Percentiles rank a stretch among this genome's conserved stretches.
These are phyloP conservation scores for Trilocha varians DNA, from an alignment of 2,888 invertebrate species.

Conservation along the genomic window DNA sequence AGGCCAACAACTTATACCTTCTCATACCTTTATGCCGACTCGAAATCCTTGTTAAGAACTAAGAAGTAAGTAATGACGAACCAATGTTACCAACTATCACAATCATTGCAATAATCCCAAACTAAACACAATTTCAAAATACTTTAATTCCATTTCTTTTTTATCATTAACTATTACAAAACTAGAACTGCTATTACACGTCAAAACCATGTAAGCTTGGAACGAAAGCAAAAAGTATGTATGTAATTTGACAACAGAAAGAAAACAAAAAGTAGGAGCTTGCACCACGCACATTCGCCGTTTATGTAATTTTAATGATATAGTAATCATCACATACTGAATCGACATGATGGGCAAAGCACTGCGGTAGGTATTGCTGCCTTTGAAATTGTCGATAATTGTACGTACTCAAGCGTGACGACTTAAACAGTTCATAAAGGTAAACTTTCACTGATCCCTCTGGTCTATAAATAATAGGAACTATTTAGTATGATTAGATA, in stretches of 20 bases:
- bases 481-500: no score
- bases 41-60: no score
- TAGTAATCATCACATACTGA: slow-evolving; percentile 1
- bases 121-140: no score
- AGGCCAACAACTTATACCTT: no score
- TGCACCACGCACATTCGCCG: background rate
- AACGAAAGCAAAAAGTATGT: background rate
- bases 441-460: background rate
- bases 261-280: background rate
- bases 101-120: no score
- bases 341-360: background rate
- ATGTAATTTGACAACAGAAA: background rate
- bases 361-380: background rate
- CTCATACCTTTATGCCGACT: no score
- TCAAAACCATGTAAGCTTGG: background rate
- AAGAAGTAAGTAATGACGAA: no score
- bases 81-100: no score
- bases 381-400: no score
- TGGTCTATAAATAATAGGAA: background rate
- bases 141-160: no score
- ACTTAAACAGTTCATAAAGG: no score
- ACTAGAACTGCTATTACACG: background rate
- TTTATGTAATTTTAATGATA: slow-evolving; percentile 3
- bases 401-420: no score
- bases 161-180: background rate